Percentiles rank a stretch among this genome's conserved stretches.
phyloP scores from a whole-genome alignment of 2,888 invertebrate species.

The Tuberolachnus salignus region DNA sequence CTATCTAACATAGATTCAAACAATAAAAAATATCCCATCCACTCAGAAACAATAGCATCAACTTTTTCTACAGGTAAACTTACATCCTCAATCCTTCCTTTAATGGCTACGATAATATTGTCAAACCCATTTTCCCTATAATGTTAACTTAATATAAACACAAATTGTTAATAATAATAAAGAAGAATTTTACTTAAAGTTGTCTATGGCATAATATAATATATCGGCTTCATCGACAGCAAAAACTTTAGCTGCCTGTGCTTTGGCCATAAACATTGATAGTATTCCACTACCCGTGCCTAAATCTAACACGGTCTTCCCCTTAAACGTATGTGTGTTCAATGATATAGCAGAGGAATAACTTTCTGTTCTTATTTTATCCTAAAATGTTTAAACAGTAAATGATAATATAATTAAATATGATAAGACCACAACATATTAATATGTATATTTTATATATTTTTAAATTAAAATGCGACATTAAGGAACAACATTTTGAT shows the following conservation, averaged over 20 bases:
- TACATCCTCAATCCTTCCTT: slow-evolving; percentile 86
- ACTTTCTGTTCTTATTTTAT: slow-evolving; percentile 82
- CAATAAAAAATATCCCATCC: slow-evolving; percentile 98
- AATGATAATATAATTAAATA: background rate
- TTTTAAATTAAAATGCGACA: too few species aligned
- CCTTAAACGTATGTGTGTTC: slow-evolving; percentile 73
- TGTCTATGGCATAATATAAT: slow-evolving; percentile 93
- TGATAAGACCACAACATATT: background rate
- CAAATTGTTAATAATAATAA: slow-evolving; percentile 60
- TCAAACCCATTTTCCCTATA: slow-evolving; percentile 76
- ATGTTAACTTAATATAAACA: slow-evolving; percentile 61
- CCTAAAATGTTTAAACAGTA: slow-evolving; percentile 64
- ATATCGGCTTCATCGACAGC: slow-evolving; percentile 97
- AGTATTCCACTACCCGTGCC: slow-evolving; percentile 98
- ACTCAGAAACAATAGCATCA: slow-evolving; percentile 94
- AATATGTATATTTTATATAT: too few species aligned
- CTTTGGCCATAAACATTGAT: slow-evolving; percentile 96
- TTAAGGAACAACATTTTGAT: too few species aligned
- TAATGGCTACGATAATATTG: slow-evolving; percentile 76
- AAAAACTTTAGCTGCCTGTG: slow-evolving; percentile 87
- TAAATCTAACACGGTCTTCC: slow-evolving; percentile 88
- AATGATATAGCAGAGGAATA: slow-evolving; percentile 83
- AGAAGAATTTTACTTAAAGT: slow-evolving; percentile 72
- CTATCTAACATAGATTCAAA: slow-evolving; percentile 98
- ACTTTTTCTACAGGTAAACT: slow-evolving; percentile 76